Base-by-base conservation (phyloP, 2,113 vertebrate species). In the Neolamprologus sp. region DNA sequence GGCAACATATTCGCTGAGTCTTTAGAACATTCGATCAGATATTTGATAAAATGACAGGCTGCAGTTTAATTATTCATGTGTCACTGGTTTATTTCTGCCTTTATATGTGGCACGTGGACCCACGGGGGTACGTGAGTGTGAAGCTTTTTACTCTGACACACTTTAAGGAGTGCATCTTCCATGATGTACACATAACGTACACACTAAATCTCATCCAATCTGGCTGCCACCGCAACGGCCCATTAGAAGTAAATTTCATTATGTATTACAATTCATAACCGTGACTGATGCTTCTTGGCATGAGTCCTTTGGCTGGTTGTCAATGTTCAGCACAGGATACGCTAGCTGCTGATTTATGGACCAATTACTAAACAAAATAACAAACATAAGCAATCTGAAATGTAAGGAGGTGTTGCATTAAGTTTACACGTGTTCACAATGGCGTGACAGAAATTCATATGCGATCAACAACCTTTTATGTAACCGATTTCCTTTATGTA, bases 231-330 rank as follows among this genome's bases (percentile, higher is more conserved):
- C 37, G 40, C 57, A 87, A 45, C 11, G 73, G 58, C 82, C 82
- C 78, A 92, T 93, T 93, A 94, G 60, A 85, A 80, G 87, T 88
- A 31, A 82, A 94, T 95, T 84, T 90, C 33, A 91, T 93, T 88
- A 90, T 85, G 79, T 91, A 93, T 93, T 91, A 91, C 83, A 81
- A 78, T 87, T 93, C 88, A 92, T 90, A 94, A 84, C 83, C 45
- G 26, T 93, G 89, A 92, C 65, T 81, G 84, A 93, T 91, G 89
- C 40, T 53, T 53, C 58, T 87, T 92, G 91, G 94, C 87, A 0
- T 1, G 17, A 73, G 40, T 81, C 11, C 33, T 78, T 88, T 93
- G 91, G 92, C 91, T 79, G 42, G 42, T 17, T 84, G 55, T 88
- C 86, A 92, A 23, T 83, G 79, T 81, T 83, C 49, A 87, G 68